Evolutionary conservation across 2,888 invertebrate genomes (phyloP), one percentile per base, ranked within the genome.

Genomic region (Chaitophorus viminalis): DNA sequence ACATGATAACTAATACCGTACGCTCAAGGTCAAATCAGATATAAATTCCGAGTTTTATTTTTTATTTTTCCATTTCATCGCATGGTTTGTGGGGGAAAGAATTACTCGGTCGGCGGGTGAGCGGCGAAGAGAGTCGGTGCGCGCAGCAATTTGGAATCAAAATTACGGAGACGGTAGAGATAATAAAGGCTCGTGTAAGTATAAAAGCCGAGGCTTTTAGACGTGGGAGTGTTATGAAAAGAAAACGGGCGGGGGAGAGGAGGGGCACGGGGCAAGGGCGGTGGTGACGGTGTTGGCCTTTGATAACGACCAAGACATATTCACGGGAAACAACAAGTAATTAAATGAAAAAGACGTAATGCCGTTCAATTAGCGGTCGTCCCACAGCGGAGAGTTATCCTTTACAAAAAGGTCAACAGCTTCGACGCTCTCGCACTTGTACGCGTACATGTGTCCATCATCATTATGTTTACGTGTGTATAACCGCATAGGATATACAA

Each of bases 281-380:
- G 52, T 8, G 82, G 70, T 6, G 72, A 52, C 25, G 70, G 52
- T 17, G 33, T 25, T 36, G 3, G 18, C 39, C 83, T 84, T 84
- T 84, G 83, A 84, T 54, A 77, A 39, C 18, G 46, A 65, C 21
- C 33, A 31, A 77, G 76, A 84, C 60, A n/a, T 18, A 31, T 39
- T 46, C 75, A 46, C 46, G 31, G 76, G 33, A 65, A 85, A 85
- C 76, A 82, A 74, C 77, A 77, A 68, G 76, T 85, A 77, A 77
- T 85, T 85, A 85, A 85, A 85, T 85, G 85, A 85, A 85, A 85
- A 85, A 77, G 39, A 75, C 72, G 74, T 85, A 77, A 85, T 77
- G 46, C 77, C 76, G 68, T 65, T 65, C 76, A 77, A 85, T 85
- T 85, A 85, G 85, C 25, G 84, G 75, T 46, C 36, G 29, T 76